These are phyloP conservation scores for Laothoe populi DNA, from an alignment of 2,888 invertebrate species.

Conservation along the genomic window DNA sequence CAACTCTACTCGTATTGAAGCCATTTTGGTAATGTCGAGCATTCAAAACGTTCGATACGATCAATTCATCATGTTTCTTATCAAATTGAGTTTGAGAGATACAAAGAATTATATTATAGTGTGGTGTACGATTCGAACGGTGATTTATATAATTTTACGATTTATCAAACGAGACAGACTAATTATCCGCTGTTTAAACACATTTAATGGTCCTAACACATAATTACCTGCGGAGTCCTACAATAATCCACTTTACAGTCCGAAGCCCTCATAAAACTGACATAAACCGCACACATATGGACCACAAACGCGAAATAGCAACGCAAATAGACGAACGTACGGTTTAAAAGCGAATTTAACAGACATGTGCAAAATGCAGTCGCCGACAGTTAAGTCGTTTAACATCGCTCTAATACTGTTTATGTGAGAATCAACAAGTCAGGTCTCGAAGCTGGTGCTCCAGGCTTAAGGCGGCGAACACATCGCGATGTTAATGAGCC, in stretches of 20 bases:
- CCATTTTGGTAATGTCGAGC: too few species aligned
- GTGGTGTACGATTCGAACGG: constrained; percentile 32
- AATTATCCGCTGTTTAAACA: neutral
- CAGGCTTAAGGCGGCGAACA: neutral
- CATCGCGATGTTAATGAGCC: neutral
- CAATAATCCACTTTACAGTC: constrained; percentile 31
- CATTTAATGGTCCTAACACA: constrained; percentile 17
- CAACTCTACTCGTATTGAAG: too few species aligned
- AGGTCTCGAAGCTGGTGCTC: neutral
- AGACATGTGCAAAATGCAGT: constrained; percentile 60
- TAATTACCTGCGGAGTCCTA: constrained; percentile 27
- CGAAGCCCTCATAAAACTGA: constrained; percentile 32
- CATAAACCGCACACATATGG: constrained; percentile 23
- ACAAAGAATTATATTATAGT: neutral
- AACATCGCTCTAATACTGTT: constrained; percentile 62
- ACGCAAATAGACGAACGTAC: constrained; percentile 54
- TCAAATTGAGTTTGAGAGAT: neutral
- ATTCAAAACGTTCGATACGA: neutral
- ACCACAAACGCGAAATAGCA: constrained; percentile 54
- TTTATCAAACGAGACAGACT: constrained; percentile 4
- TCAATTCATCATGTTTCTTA: neutral
- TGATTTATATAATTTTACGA: constrained; percentile 15
- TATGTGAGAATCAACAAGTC: constrained; percentile 57
- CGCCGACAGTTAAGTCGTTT: constrained; percentile 64
- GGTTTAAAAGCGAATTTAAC: constrained; percentile 65